Conservation (phyloP, 2,113 vertebrate species). For the Oceanodroma tethys region DNA sequence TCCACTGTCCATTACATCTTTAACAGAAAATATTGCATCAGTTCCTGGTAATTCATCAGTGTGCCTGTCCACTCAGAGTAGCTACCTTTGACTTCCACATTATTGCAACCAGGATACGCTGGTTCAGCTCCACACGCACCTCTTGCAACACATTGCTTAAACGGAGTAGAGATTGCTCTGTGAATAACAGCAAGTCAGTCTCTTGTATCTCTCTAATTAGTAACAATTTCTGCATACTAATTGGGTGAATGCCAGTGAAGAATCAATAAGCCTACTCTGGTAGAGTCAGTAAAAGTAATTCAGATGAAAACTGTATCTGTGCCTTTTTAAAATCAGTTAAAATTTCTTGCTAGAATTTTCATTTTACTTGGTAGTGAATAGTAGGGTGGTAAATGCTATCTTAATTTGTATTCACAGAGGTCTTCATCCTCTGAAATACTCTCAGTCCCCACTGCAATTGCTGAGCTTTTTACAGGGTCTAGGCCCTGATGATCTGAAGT, state of each 20-base stretch:
- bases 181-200: not conserved
- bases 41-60: not conserved
- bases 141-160: not conserved
- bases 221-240: not conserved
- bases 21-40: not conserved
- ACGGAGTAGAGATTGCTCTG: not conserved
- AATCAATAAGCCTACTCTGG: not conserved
- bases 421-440: not conserved
- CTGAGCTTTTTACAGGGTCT: not conserved
- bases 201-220: not conserved
- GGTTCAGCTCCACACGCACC: not conserved
- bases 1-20: not conserved
- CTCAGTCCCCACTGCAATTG: not conserved
- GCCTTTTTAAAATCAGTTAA: not conserved
- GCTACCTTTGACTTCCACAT: not conserved
- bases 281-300: not conserved
- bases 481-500: not conserved
- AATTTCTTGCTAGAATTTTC: not conserved
- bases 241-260: not conserved
- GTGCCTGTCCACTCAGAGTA: not conserved
- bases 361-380: not conserved
- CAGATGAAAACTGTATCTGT: not conserved
- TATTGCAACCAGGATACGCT: not conserved
- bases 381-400: not conserved
- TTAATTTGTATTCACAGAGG: not conserved